These are phyloP conservation scores for Lipophrys pholis DNA, from an alignment of 2,113 vertebrate genomes.

Conservation along the genomic window DNA sequence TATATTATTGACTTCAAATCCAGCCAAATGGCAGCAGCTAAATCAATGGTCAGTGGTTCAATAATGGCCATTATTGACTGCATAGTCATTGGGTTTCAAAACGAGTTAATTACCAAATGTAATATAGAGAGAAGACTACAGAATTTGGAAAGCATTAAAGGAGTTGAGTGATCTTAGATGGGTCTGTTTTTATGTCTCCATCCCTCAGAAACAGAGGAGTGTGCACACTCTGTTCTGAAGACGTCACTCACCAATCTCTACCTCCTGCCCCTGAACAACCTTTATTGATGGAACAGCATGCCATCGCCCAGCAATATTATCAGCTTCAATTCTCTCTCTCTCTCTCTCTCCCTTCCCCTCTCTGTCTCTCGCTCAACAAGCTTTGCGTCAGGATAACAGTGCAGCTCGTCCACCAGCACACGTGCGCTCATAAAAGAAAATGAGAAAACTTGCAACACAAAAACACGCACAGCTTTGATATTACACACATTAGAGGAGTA, in stretches of 20 bases:
- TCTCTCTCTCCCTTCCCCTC: background rate
- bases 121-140: background rate
- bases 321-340: conserved; percentile 9
- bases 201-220: background rate
- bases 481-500: background rate
- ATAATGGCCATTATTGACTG: no score
- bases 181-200: background rate
- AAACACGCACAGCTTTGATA: background rate
- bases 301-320: conserved; percentile 8
- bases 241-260: conserved; percentile 1
- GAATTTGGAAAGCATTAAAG: background rate
- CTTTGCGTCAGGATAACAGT: conserved; percentile 4
- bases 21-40: no score
- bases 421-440: conserved; percentile 9
- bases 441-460: background rate
- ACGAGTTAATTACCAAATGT: no score
- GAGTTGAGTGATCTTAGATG: background rate
- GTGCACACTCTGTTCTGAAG: conserved; percentile 4
- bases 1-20: background rate
- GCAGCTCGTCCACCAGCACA: conserved; percentile 40
- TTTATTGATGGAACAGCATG: conserved; percentile 32
- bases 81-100: background rate
- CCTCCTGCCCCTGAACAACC: conserved; percentile 11
- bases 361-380: conserved; percentile 24
- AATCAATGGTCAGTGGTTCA: background rate